Evolutionary conservation across 2,888 invertebrate species (phyloP), one percentile per base, ranked within the genome.

Genomic region (Neoaliturus tenellus): DNA sequence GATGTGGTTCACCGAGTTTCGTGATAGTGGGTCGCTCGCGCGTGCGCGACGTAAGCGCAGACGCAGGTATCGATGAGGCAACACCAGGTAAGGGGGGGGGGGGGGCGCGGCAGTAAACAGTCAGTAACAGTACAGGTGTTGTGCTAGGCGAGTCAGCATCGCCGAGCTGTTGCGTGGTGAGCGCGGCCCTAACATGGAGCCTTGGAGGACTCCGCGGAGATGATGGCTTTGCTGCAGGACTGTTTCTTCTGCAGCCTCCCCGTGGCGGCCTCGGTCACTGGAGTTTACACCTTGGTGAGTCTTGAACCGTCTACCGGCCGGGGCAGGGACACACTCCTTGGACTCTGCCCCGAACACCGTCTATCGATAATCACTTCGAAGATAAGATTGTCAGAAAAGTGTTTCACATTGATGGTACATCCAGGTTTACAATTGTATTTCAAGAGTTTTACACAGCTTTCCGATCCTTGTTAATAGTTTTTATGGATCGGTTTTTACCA

Each of bases 161-260:
- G 35, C n/a, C n/a, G n/a, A n/a, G n/a, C n/a, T n/a, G n/a, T n/a
- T n/a, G n/a, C n/a, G n/a, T n/a, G n/a, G n/a, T n/a, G n/a, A n/a
- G n/a, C n/a, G n/a, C 39, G 69, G 33, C 31, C 31, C 69, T 17
- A 31, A 20, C n/a, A 69, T 69, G 69, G 69, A 39, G 4, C 39
- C 69, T 23, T 39, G 35, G 20, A 20, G 69, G 39, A 69, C 69
- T 12, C 35, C 28, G 17, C 0, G 25, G 41, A 71, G 25, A 44
- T 35, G 28, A 75, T 75, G 91, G 91, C 91, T 81, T 87, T 91
- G 78, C 88, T 91, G 83, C 89, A 90, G 85, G 89, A 90, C 80
- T 91, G 91, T 87, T 90, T 91, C 87, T 91, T 91, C 88, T 91
- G 91, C 88, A 91, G 91, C 88, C 89, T 91, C 83, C 89, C 90